Evolutionary conservation across 2,797 vertebrate species (phyloP).

Genomic region (Octomys mimax): DNA sequence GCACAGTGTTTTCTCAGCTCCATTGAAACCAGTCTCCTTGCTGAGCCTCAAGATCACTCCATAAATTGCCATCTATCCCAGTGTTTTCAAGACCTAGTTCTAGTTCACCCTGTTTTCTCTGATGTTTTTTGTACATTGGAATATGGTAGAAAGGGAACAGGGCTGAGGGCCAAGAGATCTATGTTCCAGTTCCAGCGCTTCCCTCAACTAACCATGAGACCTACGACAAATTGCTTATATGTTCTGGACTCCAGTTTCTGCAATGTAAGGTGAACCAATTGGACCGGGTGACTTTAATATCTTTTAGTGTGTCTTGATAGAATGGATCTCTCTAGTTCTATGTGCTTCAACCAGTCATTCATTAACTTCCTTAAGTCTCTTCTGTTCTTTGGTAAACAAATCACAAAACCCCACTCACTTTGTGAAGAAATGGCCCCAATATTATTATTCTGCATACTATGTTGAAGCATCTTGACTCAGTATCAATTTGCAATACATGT

Average conservation of each 20-base stretch:
- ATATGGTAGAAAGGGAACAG: not conserved
- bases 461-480: constrained; percentile 1
- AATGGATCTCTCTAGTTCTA: not conserved
- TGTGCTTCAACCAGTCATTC: not conserved
- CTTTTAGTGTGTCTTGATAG: not conserved
- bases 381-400: not conserved
- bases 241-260: not conserved
- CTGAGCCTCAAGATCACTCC: not conserved
- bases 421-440: not conserved
- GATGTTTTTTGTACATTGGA: not conserved
- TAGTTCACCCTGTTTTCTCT: not conserved
- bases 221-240: not conserved
- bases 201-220: not conserved
- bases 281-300: not conserved
- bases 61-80: not conserved
- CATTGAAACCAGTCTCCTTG: not conserved
- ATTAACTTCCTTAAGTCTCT: not conserved
- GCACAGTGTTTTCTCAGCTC: not conserved
- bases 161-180: not conserved
- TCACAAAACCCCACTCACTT: not conserved
- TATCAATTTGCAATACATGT: not conserved
- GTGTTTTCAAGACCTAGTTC: not conserved
- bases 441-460: not conserved
- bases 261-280: not conserved
- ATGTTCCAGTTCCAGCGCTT: not conserved